Evolutionary conservation across 2,888 invertebrate genomes (phyloP).

Genomic region (Eristalis tenax): DNA sequence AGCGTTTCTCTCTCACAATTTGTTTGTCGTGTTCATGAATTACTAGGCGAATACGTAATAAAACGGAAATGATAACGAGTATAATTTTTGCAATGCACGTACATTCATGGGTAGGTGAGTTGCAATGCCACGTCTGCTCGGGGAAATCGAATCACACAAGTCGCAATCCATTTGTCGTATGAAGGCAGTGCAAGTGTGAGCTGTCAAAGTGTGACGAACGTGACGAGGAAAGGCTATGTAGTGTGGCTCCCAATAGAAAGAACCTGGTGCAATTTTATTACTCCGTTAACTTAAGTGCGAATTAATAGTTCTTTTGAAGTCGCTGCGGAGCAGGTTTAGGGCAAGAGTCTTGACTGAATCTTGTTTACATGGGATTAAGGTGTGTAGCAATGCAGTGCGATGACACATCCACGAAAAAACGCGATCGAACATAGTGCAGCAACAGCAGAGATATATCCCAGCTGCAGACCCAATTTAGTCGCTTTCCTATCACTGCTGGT

Average conservation of each 20-base stretch:
- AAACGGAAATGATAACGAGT: background rate
- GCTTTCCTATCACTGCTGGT: no score
- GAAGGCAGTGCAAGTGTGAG: background rate
- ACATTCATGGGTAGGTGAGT: background rate
- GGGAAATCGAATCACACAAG: background rate
- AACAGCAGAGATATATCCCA: no score
- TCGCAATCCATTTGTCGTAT: background rate
- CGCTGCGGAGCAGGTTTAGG: no score
- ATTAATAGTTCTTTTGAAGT: no score
- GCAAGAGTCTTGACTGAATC: no score
- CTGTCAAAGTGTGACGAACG: background rate
- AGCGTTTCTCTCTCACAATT: background rate
- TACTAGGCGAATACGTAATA: constrained; percentile 3
- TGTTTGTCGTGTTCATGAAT: background rate
- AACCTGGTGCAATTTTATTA: no score
- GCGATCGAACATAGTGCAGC: no score
- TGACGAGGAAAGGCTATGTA: background rate
- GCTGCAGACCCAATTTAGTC: no score
- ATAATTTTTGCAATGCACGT: constrained; percentile 1
- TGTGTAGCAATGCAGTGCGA: no score
- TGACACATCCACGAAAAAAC: no score
- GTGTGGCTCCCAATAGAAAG: background rate
- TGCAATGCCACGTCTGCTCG: background rate
- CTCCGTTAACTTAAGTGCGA: no score
- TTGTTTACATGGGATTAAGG: no score